These are phyloP conservation scores for Tonatia bakeri DNA, from an alignment of 2,113 vertebrate genomes.

Conservation along the genomic window DNA sequence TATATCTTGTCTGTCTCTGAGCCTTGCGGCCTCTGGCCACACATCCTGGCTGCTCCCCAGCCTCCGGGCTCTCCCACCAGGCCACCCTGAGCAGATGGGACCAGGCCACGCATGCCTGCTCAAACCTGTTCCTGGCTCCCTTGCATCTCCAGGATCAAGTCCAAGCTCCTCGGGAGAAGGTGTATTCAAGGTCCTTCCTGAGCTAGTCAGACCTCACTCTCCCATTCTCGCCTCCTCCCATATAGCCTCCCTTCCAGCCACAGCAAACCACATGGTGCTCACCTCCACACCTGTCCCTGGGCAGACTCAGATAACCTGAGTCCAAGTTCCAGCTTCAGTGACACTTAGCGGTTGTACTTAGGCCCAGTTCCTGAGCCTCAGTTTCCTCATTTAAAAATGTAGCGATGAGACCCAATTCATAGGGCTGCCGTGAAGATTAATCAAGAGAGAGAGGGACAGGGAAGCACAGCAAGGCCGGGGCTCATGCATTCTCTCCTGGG, in stretches of 20 bases:
- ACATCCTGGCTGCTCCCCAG: no score
- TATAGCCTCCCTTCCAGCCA: not conserved
- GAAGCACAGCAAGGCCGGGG: not conserved
- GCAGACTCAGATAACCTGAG: not conserved
- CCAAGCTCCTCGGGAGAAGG: not conserved
- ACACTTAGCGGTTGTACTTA: not conserved
- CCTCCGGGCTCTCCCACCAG: not conserved
- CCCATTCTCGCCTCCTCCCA: not conserved
- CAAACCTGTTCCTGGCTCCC: not conserved
- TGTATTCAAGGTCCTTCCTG: not conserved
- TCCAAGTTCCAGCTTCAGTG: not conserved
- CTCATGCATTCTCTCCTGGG: not conserved
- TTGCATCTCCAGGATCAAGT: not conserved
- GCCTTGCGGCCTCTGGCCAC: not conserved
- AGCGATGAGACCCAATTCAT: not conserved
- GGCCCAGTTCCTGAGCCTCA: not conserved
- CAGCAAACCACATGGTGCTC: not conserved
- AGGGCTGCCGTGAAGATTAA: not conserved
- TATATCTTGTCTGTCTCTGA: not conserved
- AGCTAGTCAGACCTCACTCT: not conserved
- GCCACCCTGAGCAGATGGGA: not conserved
- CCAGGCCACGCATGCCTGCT: not conserved
- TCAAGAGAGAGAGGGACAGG: not conserved
- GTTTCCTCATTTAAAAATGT: constrained; percentile 3
- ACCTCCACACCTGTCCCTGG: not conserved